Base-by-base conservation (phyloP, 2,113 vertebrate species). In the Catharus bicknelli region DNA sequence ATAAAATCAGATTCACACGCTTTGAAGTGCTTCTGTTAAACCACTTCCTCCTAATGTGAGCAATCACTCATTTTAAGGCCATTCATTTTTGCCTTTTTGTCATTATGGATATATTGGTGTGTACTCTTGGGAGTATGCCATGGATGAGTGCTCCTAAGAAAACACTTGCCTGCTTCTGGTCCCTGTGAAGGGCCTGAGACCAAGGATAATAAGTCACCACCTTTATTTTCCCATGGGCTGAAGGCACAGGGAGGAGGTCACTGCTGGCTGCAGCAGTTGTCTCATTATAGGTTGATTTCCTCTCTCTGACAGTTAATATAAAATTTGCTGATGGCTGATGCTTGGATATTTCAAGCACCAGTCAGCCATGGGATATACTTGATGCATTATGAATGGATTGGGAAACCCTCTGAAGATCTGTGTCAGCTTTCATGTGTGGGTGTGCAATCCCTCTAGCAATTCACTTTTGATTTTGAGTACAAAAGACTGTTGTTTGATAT, bases 11-110 rank as follows among this genome's bases (percentile, higher is more conserved):
- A 62, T 50, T 61, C 9, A 2, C 29, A 10, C 50, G 29, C 47
- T 92, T 81, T 51, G 43, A 94, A 79, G 53, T 48, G 54, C 32
- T 57, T 55, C 40, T 84, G 18, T 88, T 93, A 63, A 83, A 55
- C 43, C 2, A 2, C 18, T 61, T 91, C 45, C 8, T 88, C 66
- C 36, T 80, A 8, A 36, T 29, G 17, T 19, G n/a, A 29, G 26
- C 16, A 32, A 0, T 58, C 55, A 20, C 51, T 80, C 23, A 15
- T 77, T 86, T 51, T 68, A 53, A 68, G 48, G 34, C 30, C 5
- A 1, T 76, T 92, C 30, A 58, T 45, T 26, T 32, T 77, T 54
- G 27, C 34, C 11, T 77, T 57, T 81, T 57, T 2, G 0, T 88
- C 55, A 18, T 40, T 23, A 3, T 16, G 26, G 34, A 3, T 84